Conservation (phyloP, 2,888 invertebrate species). For the Drosophila greeni region DNA sequence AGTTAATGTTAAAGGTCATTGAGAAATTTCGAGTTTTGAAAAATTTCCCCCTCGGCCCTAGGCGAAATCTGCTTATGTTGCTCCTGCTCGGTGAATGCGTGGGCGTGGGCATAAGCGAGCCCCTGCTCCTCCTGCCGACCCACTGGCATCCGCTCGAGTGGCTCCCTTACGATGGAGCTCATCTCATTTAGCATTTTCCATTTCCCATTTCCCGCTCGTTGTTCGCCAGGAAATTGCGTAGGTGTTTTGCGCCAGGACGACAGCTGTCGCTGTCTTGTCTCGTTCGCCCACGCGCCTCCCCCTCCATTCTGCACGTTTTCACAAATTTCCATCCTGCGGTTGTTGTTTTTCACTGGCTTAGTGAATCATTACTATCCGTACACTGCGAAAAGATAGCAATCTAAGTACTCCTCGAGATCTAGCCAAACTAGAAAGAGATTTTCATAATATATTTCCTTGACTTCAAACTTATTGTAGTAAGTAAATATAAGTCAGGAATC, state of each 20-base stretch:
- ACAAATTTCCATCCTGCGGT: constrained; percentile 53
- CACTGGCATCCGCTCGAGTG: constrained; percentile 42
- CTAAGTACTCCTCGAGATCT: background rate
- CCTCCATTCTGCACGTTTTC: constrained; percentile 31
- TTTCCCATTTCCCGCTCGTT: constrained; percentile 62
- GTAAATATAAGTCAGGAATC: background rate
- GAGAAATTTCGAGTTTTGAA: constrained; percentile 64
- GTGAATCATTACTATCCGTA: constrained; percentile 59
- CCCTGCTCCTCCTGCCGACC: constrained; percentile 11
- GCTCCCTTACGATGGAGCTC: constrained; percentile 40
- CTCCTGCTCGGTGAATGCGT: constrained; percentile 10
- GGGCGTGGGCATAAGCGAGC: constrained; percentile 38
- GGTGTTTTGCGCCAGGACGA: constrained; percentile 59
- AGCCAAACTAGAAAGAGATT: background rate
- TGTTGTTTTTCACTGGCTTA: constrained; percentile 58
- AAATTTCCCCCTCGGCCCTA: constrained; percentile 50
- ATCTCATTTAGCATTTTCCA: constrained; percentile 58
- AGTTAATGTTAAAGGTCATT: constrained; percentile 70
- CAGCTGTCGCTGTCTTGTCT: constrained; percentile 36
- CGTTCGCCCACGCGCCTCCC: constrained; percentile 3
- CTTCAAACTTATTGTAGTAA: background rate
- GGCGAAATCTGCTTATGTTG: constrained; percentile 26
- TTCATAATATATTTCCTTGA: background rate
- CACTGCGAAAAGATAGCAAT: constrained; percentile 16
- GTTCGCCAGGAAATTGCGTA: constrained; percentile 71